phyloP scores from a whole-genome alignment of 2,797 vertebrate species.

The Poecile montanus region DNA sequence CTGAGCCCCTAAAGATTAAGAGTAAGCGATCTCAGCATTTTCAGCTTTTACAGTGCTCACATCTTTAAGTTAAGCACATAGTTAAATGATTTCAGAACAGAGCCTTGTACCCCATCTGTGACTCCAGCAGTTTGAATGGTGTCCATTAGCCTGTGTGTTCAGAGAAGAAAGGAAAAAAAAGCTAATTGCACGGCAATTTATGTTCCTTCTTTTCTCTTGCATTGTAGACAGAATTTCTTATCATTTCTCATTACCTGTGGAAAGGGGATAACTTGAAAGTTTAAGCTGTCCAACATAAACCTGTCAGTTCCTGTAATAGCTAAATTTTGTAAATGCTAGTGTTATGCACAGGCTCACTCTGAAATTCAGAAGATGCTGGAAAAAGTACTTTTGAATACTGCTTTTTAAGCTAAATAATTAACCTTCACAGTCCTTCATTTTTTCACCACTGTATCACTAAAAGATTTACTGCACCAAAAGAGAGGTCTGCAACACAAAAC shows the following conservation, averaged over 20 bases:
- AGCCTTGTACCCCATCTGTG: constrained; percentile 27
- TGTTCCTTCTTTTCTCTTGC: constrained; percentile 9
- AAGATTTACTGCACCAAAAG: background rate
- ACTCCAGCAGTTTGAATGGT: constrained; percentile 28
- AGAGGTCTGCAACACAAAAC: background rate
- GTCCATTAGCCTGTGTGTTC: constrained; percentile 51
- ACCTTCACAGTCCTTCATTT: background rate
- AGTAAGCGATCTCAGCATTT: constrained; percentile 6
- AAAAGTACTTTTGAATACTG: background rate
- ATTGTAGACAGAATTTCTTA: constrained; percentile 49
- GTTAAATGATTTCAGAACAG: constrained; percentile 9
- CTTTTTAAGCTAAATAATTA: constrained; percentile 32
- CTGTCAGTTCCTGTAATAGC: constrained; percentile 8
- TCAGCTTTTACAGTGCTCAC: background rate
- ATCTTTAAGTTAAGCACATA: constrained; percentile 17
- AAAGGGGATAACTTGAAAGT: constrained; percentile 29
- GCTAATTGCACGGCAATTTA: constrained; percentile 68
- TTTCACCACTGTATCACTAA: background rate
- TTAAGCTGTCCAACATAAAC: constrained; percentile 50
- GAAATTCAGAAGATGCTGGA: background rate
- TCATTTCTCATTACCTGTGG: constrained; percentile 60
- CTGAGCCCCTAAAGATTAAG: constrained; percentile 25
- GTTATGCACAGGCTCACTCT: background rate
- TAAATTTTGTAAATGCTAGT: constrained; percentile 49
- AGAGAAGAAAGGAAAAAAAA: constrained; percentile 29